Evolutionary conservation across 2,888 invertebrate species (phyloP).

Genomic region (Crematogaster levior): DNA sequence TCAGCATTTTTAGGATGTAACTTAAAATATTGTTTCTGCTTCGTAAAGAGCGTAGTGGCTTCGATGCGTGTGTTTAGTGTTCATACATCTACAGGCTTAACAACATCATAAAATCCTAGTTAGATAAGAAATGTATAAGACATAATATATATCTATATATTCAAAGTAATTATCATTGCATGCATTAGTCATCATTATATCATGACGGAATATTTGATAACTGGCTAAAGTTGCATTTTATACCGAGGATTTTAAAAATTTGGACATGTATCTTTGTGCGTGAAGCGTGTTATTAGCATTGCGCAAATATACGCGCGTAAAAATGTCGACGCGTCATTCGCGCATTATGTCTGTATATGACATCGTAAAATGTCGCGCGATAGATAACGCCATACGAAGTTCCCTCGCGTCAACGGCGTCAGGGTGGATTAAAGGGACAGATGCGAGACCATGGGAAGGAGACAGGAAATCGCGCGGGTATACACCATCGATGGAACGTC

Average conservation of each 20-base stretch:
- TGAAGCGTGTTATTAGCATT: slow-evolving; percentile 7
- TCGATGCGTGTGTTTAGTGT: background rate
- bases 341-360: slow-evolving; percentile 18
- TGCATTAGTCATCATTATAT: background rate
- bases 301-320: background rate
- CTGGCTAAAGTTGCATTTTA: background rate
- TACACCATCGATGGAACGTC: slow-evolving; percentile 9
- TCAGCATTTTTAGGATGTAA: background rate
- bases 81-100: slow-evolving; percentile 12
- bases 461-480: background rate
- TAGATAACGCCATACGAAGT: slow-evolving; percentile 16
- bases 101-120: slow-evolving; percentile 4
- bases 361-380: slow-evolving; percentile 35
- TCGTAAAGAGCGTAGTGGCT: background rate
- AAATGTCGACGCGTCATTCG: background rate
- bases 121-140: background rate
- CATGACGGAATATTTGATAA: slow-evolving; percentile 1
- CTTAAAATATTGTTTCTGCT: background rate
- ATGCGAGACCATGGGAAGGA: background rate
- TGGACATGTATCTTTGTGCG: background rate
- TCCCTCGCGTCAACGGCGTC: slow-evolving; percentile 12
- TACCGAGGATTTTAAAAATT: background rate
- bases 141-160: background rate
- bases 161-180: slow-evolving; percentile 1
- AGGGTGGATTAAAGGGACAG: slow-evolving; percentile 29